phyloP scores from a whole-genome alignment of 2,888 invertebrate species.

The Odontocolon sp. region DNA sequence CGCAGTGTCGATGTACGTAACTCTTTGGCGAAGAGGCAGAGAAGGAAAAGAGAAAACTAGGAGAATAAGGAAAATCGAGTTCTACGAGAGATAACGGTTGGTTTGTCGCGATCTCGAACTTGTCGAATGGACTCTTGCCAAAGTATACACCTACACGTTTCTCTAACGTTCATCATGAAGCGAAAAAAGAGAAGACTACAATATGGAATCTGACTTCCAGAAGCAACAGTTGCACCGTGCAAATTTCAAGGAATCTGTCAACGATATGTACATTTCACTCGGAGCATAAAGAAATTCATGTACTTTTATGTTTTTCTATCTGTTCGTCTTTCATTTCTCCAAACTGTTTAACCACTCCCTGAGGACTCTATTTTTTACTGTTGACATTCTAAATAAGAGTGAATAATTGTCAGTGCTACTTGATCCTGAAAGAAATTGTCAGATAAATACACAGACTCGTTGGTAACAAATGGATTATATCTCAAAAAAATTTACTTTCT shows the following conservation, averaged over 20 bases:
- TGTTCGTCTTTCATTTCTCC: constrained; percentile 32
- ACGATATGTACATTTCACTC: constrained; percentile 1
- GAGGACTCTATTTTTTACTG: constrained; percentile 15
- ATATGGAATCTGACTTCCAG: constrained; percentile 14
- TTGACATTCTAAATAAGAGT: constrained; percentile 39
- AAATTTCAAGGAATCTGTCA: constrained; percentile 25
- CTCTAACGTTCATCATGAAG: neutral
- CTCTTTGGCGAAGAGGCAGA: too few species aligned
- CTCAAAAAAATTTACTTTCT: too few species aligned
- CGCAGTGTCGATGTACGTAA: too few species aligned
- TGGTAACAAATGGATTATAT: too few species aligned
- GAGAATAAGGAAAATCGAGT: constrained; percentile 19
- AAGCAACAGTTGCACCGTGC: constrained; percentile 20
- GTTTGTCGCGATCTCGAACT: constrained; percentile 33
- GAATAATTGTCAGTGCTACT: constrained; percentile 29
- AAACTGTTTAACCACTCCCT: neutral
- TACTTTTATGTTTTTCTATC: constrained; percentile 40
- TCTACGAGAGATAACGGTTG: constrained; percentile 20
- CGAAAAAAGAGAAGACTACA: neutral
- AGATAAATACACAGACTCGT: too few species aligned
- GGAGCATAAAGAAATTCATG: constrained; percentile 10
- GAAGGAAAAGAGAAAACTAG: neutral
- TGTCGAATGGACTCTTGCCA: constrained; percentile 43
- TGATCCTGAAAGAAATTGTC: neutral
- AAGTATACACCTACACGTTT: constrained; percentile 35